Percentiles rank a stretch among this genome's conserved stretches.
phyloP scores from a whole-genome alignment of 2,113 vertebrate species.

The Pagrus major region DNA sequence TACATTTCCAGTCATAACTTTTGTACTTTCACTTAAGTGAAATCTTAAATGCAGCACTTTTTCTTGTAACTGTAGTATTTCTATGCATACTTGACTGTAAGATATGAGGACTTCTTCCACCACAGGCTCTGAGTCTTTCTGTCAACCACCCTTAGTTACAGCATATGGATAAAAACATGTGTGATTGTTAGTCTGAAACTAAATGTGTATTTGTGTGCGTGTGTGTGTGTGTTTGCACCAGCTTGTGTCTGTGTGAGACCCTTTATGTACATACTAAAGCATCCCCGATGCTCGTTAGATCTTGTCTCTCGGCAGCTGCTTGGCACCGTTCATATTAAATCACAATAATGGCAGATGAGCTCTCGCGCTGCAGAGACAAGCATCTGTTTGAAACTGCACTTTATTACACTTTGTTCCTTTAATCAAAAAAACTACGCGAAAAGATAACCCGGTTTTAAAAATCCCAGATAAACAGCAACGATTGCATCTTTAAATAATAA shows the following conservation, averaged over 20 bases:
- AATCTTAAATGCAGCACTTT: no score
- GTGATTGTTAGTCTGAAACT: slow-evolving; percentile 61
- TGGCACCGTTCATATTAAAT: slow-evolving; percentile 81
- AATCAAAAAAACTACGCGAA: slow-evolving; percentile 80
- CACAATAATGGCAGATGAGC: slow-evolving; percentile 81
- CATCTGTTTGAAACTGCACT: slow-evolving; percentile 79
- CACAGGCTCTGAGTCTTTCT: slow-evolving; percentile 86
- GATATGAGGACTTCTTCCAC: no score
- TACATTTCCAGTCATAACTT: no score
- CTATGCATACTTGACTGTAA: no score
- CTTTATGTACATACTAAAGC: slow-evolving; percentile 83
- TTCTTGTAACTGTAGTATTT: no score
- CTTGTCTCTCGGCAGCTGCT: slow-evolving; percentile 74
- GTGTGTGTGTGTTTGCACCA: slow-evolving; percentile 38
- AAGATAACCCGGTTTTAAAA: slow-evolving; percentile 84
- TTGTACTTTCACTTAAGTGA: no score
- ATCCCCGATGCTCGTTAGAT: slow-evolving; percentile 82
- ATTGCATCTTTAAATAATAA: slow-evolving; percentile 89
- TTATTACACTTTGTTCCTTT: slow-evolving; percentile 87
- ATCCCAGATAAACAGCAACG: slow-evolving; percentile 84
- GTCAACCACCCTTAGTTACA: slow-evolving; percentile 64
- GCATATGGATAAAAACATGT: slow-evolving; percentile 48
- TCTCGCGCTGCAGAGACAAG: slow-evolving; percentile 71
- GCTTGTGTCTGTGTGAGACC: slow-evolving; percentile 63
- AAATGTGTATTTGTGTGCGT: slow-evolving; percentile 64